phyloP scores from a whole-genome alignment of 2,113 vertebrate species.

The Pseudolaguvia tuberculata region DNA sequence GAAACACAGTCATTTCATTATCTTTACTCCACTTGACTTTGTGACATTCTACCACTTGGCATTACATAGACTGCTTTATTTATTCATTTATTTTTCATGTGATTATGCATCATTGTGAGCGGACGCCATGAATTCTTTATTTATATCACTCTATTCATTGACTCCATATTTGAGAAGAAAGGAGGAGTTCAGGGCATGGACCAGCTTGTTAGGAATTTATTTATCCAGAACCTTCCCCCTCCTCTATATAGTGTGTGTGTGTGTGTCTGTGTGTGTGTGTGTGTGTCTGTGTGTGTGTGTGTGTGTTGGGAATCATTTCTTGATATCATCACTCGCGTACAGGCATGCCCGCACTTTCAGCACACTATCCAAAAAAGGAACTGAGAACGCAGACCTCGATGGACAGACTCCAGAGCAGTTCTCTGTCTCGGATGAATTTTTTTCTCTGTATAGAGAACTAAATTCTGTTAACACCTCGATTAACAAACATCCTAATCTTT shows the following conservation, averaged over 20 bases:
- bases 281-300: background rate
- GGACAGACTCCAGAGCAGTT: background rate
- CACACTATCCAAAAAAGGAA: slow-evolving; percentile 36
- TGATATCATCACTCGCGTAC: slow-evolving; percentile 40
- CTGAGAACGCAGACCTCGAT: slow-evolving; percentile 9
- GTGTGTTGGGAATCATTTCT: slow-evolving; percentile 23
- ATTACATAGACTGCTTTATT: slow-evolving; percentile 5
- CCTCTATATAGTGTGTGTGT: slow-evolving; percentile 13
- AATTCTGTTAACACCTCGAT: slow-evolving; percentile 26
- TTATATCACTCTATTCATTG: slow-evolving; percentile 51
- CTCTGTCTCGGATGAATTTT: too few species aligned
- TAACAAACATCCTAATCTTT: slow-evolving; percentile 10
- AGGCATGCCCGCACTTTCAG: slow-evolving; percentile 58
- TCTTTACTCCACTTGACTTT: background rate
- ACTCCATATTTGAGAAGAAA: slow-evolving; percentile 37
- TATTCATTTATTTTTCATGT: background rate
- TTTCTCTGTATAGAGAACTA: slow-evolving; percentile 9
- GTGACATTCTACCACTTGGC: slow-evolving; percentile 15
- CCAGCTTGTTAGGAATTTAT: slow-evolving; percentile 64
- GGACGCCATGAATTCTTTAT: slow-evolving; percentile 38
- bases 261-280: slow-evolving; percentile 20
- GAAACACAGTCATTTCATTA: background rate
- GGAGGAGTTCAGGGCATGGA: slow-evolving; percentile 54
- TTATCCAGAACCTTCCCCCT: slow-evolving; percentile 31
- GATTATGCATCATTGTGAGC: slow-evolving; percentile 14